Evolutionary conservation across 92 coral and sea anemone genomes (phyloP).

Genomic region (Paragorgia papillata): DNA sequence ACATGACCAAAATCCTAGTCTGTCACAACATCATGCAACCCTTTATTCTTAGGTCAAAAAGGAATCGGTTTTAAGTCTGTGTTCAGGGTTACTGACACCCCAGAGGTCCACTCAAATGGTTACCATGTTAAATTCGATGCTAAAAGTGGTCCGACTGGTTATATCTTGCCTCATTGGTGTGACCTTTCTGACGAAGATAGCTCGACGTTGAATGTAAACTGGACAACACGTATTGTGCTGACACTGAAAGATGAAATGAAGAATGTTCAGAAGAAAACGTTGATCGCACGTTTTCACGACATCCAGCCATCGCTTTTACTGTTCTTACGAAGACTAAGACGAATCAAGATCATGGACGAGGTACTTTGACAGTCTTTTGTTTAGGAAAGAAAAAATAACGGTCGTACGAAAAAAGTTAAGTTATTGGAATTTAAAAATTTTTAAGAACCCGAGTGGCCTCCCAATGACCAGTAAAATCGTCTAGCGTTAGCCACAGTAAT

Average conservation of each 20-base stretch:
- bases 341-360: constrained; percentile 67
- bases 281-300: constrained; percentile 85
- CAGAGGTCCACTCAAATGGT: constrained; percentile 95
- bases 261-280: constrained; percentile 66
- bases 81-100: constrained; percentile 81
- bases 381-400: neutral
- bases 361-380: constrained; percentile 20
- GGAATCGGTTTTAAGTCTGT: constrained; percentile 95
- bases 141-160: constrained; percentile 88
- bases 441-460: too few species aligned
- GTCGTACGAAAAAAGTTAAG: too few species aligned
- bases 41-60: constrained; percentile 71
- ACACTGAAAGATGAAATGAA: constrained; percentile 78
- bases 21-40: neutral
- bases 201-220: constrained; percentile 28
- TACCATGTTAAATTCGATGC: constrained; percentile 87
- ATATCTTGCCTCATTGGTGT: constrained; percentile 86
- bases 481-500: too few species aligned
- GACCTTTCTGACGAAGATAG: constrained; percentile 18
- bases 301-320: constrained; percentile 86
- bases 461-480: neutral
- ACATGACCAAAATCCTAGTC: too few species aligned
- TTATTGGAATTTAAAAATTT: too few species aligned
- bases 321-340: constrained; percentile 81
- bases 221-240: constrained; percentile 86